Evolutionary conservation across 2,888 invertebrate genomes (phyloP).

Genomic region (Dexiosoma caninum): DNA sequence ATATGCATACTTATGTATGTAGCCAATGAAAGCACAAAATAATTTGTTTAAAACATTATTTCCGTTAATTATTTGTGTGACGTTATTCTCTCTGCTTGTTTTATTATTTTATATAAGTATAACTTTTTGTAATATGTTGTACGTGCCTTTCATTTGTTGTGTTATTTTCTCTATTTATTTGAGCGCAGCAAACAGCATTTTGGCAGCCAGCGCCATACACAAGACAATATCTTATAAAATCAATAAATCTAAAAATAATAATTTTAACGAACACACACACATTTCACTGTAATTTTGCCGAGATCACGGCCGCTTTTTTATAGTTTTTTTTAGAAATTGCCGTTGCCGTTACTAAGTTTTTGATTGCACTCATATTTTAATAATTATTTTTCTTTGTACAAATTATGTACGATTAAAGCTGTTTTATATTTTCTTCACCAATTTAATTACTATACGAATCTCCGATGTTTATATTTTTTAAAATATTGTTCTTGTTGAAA

Average conservation of each 20-base stretch:
- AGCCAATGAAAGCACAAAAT: not conserved
- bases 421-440: not conserved
- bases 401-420: not conserved
- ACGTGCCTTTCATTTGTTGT: not conserved
- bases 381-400: not conserved
- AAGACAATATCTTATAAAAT: constrained; percentile 51
- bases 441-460: not conserved
- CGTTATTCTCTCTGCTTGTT: not conserved
- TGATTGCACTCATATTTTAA: constrained; percentile 25
- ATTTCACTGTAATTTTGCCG: constrained; percentile 46
- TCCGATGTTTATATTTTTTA: constrained; percentile 5
- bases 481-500: constrained; percentile 44
- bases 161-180: constrained; percentile 22
- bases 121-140: not conserved
- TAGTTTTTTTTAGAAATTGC: not conserved
- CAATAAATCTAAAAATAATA: constrained; percentile 63
- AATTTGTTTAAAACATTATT: constrained; percentile 12
- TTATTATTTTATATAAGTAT: not conserved
- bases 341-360: not conserved
- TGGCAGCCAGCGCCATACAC: constrained; percentile 13
- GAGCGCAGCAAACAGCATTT: constrained; percentile 10
- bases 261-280: constrained; percentile 43
- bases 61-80: constrained; percentile 19
- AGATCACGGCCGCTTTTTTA: constrained; percentile 57
- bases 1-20: not conserved